Conservation (phyloP, 2,797 vertebrate species). For the Rhinatrema bivittatum region DNA sequence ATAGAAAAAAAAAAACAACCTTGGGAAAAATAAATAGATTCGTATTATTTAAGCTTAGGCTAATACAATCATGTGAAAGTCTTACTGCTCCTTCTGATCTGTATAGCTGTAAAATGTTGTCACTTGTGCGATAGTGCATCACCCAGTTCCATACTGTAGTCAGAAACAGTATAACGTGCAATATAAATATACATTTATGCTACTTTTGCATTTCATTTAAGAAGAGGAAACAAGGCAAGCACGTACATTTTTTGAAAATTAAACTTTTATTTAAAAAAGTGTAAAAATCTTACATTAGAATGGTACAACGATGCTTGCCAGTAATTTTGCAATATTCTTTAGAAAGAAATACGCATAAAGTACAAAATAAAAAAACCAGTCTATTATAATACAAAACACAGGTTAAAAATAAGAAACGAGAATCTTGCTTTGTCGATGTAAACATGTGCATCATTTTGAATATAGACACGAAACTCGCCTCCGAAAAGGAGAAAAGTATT, state of each 20-base stretch:
- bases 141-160: too few species aligned
- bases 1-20: too few species aligned
- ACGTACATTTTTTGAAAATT: constrained; percentile 64
- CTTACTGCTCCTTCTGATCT: too few species aligned
- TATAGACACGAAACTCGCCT: constrained; percentile 47
- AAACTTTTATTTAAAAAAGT: constrained; percentile 85
- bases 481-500: constrained; percentile 43
- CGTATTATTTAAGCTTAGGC: too few species aligned
- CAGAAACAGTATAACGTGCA: too few species aligned
- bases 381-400: constrained; percentile 84
- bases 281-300: constrained; percentile 93
- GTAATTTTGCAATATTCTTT: constrained; percentile 85
- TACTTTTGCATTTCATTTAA: too few species aligned
- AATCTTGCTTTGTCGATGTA: constrained; percentile 54
- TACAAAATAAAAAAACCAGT: constrained; percentile 56
- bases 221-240: constrained; percentile 17
- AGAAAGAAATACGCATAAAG: constrained; percentile 81
- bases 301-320: constrained; percentile 82
- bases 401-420: constrained; percentile 72
- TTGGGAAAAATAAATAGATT: too few species aligned
- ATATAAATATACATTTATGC: too few species aligned
- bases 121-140: too few species aligned
- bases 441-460: constrained; percentile 50
- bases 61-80: too few species aligned
- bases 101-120: too few species aligned